Evolutionary conservation across 2,888 invertebrate genomes (phyloP), one percentile per base, ranked within the genome.

Genomic region (Hypolimnas misippus): DNA sequence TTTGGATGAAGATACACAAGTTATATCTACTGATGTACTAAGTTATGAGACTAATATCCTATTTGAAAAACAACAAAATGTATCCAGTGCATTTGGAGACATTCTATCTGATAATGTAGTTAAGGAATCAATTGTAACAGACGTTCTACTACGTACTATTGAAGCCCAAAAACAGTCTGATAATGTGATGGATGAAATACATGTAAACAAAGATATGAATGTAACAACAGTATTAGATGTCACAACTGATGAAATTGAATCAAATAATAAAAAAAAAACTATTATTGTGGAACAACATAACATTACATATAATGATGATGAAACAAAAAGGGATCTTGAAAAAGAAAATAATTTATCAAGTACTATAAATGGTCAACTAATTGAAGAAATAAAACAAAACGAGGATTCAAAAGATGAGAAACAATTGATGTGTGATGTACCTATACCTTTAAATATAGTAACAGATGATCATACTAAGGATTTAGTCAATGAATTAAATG

Each of bases 361-460:
- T 25, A 49, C 6, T 14, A 49, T 16, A 7, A 25, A 49, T 14
- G 42, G n/a, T n/a, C n/a, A n/a, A n/a, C n/a, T n/a, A n/a, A n/a
- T n/a, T n/a, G n/a, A n/a, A n/a, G n/a, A n/a, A n/a, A n/a, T n/a
- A n/a, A n/a, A n/a, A n/a, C n/a, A 52, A 21, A 17, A 31, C 16
- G 14, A 3, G 1, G 16, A 42, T 14, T 25, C 16, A 12, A 52
- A 52, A 16, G 44, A 14, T 40, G 38, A 50, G 17, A 29, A 40
- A n/a, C 40, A 29, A 16, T 40, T 7, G 8, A 6, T 29, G 6
- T 49, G 25, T 42, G 58, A 58, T 52, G 16, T 33, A 58, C 42
- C 42, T 33, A 52, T 12, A 21, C 58, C 52, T n/a, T 58, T 58
- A 44, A 58, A 58, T 35, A 44, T 58, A 33, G 42, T 44, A 44